Evolutionary conservation across 37 sponge, comb jelly and placozoan species (phyloP).

Genomic region (Petrosia ficiformis): DNA sequence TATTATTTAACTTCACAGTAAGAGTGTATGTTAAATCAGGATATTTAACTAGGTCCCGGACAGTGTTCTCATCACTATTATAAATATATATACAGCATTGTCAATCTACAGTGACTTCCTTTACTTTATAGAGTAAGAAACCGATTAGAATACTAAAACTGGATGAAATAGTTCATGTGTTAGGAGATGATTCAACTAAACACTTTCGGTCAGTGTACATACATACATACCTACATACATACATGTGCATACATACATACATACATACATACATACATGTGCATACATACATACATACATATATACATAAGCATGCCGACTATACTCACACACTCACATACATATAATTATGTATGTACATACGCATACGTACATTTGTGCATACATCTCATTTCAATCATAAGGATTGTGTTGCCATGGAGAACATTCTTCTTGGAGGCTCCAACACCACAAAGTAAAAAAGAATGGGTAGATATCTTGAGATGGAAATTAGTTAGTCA

Average conservation of each 20-base stretch:
- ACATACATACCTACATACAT: too few relatives aligned
- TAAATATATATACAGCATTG: too few relatives aligned
- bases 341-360: too few relatives aligned
- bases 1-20: not conserved
- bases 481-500: conserved; percentile 34
- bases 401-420: conserved; percentile 42
- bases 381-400: not conserved
- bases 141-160: not conserved
- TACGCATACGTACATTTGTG: not conserved
- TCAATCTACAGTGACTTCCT: too few relatives aligned
- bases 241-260: too few relatives aligned
- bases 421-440: conserved; percentile 56
- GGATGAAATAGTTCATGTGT: not conserved
- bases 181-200: not conserved
- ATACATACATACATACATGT: too few relatives aligned
- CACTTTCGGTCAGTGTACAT: not conserved
- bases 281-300: too few relatives aligned
- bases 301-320: too few relatives aligned
- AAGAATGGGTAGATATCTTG: conserved; percentile 36
- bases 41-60: too few relatives aligned
- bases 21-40: too few relatives aligned
- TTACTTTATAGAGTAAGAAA: not conserved
- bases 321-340: too few relatives aligned
- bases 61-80: too few relatives aligned
- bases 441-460: not conserved